phyloP scores from a whole-genome alignment of 2,888 invertebrate species.

The Blastobasis adustella region DNA sequence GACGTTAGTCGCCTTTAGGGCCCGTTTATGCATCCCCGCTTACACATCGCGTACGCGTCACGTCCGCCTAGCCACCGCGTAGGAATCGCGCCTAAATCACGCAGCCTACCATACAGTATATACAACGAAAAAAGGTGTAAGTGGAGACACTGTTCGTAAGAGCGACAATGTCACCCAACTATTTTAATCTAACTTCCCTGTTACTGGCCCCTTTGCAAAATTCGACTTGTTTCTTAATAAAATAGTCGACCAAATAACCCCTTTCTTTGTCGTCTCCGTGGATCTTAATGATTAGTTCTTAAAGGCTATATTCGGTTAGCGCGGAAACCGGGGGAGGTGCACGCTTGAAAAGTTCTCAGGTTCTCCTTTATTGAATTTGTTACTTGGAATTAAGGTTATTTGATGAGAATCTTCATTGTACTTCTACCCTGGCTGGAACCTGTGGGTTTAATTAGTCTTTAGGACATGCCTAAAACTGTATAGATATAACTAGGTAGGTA shows the following conservation, averaged over 20 bases:
- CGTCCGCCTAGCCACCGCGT: too few species aligned
- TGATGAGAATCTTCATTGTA: conserved; percentile 12
- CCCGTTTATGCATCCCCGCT: too few species aligned
- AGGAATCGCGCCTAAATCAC: too few species aligned
- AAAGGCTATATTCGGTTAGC: conserved; percentile 15
- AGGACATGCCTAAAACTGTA: too few species aligned
- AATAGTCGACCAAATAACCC: conserved; percentile 26
- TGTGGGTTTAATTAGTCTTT: too few species aligned
- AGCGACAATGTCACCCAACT: conserved; percentile 26
- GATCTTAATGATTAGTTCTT: conserved; percentile 8
- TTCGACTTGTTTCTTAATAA: conserved; percentile 52
- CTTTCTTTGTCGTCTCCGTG: conserved; percentile 1
- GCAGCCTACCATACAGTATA: too few species aligned
- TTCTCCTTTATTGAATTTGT: conserved; percentile 45
- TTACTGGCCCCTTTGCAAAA: conserved; percentile 42
- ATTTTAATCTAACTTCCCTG: conserved; percentile 56
- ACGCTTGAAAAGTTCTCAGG: conserved; percentile 27
- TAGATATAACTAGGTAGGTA: too few species aligned
- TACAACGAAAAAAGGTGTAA: too few species aligned
- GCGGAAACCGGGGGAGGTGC: conserved; percentile 1
- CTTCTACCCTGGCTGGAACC: too few species aligned
- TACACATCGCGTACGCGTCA: too few species aligned
- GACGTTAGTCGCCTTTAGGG: too few species aligned
- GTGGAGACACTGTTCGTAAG: too few species aligned
- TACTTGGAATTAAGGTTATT: conserved; percentile 31